Percentiles rank a stretch among this genome's conserved stretches.
Evolutionary conservation across 1,140 invertebrate genomes (phyloP).

Genomic region (Pseudoatta argentina): DNA sequence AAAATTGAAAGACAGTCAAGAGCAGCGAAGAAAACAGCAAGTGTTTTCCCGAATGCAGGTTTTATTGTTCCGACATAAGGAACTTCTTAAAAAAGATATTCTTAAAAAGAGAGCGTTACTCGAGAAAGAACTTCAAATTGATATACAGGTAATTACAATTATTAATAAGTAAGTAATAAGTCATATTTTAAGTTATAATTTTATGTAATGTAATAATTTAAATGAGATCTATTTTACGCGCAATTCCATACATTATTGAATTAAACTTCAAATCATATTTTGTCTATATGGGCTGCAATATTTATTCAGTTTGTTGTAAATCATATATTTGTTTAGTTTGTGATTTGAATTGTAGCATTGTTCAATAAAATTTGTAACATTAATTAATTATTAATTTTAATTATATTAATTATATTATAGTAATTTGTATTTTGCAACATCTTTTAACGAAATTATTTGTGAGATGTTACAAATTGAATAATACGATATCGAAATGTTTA

Average conservation of each 20-base stretch:
- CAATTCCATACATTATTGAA: background rate
- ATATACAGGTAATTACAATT: constrained; percentile 90
- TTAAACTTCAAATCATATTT: background rate
- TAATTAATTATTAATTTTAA: no score
- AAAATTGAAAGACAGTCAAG: constrained; percentile 85
- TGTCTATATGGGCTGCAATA: background rate
- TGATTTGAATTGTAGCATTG: background rate
- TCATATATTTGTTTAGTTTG: background rate
- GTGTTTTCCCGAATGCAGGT: constrained; percentile 89
- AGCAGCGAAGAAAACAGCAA: constrained; percentile 86
- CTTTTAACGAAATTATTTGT: background rate
- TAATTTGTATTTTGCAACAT: background rate
- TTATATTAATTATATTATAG: no score
- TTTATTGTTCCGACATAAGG: constrained; percentile 94
- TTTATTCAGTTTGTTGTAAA: background rate
- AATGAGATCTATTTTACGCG: background rate
- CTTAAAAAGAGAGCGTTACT: constrained; percentile 95
- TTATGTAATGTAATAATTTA: background rate
- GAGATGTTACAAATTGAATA: background rate
- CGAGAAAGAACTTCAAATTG: constrained; percentile 96
- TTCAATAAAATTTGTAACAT: background rate
- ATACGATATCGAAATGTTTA: background rate
- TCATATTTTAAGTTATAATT: background rate
- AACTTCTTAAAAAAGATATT: constrained; percentile 97
- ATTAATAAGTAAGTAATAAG: background rate